A percentile compares a stretch with the other conserved stretches of the same genome.
These are phyloP conservation scores for Tachysurus vachellii DNA, from an alignment of 2,113 vertebrate species.

Conservation along the genomic window DNA sequence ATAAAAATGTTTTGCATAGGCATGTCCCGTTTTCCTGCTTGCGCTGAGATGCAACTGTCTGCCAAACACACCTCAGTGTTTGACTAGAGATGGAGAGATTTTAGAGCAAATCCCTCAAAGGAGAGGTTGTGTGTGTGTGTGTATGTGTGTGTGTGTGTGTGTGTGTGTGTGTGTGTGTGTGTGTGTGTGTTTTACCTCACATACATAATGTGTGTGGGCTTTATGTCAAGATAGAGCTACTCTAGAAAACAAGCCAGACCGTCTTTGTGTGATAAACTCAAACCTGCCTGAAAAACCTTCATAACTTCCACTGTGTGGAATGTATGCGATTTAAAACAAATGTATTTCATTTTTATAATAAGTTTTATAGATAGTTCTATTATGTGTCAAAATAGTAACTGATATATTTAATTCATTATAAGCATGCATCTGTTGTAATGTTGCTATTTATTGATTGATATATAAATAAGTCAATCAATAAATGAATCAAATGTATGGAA, in stretches of 20 bases:
- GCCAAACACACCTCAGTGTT: conserved; percentile 70
- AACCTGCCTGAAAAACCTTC: not conserved
- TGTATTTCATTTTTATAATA: not conserved
- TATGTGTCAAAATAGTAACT: not conserved
- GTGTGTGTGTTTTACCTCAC: conserved; percentile 22
- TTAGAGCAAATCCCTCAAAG: conserved; percentile 66
- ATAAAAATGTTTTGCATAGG: conserved; percentile 70
- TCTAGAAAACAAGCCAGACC: not conserved
- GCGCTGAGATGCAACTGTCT: conserved; percentile 65
- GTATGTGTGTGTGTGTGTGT: conserved; percentile 23
- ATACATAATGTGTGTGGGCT: conserved; percentile 33
- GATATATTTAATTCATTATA: not conserved
- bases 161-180: conserved; percentile 18
- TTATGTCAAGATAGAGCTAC: conserved; percentile 47
- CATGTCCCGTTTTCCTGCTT: conserved; percentile 63
- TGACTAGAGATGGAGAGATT: conserved; percentile 75
- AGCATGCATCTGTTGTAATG: not conserved
- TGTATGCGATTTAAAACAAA: not conserved
- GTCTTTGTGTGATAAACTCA: conserved; percentile 31
- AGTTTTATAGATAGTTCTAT: not conserved
- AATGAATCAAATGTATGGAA: not conserved
- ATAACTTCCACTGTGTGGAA: not conserved
- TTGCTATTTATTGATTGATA: not conserved
- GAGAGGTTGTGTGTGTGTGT: conserved; percentile 36
- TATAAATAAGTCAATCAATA: not conserved